Evolutionary conservation across 2,113 vertebrate genomes (phyloP), one percentile per base, ranked within the genome.

Genomic region (Pteronura brasiliensis): DNA sequence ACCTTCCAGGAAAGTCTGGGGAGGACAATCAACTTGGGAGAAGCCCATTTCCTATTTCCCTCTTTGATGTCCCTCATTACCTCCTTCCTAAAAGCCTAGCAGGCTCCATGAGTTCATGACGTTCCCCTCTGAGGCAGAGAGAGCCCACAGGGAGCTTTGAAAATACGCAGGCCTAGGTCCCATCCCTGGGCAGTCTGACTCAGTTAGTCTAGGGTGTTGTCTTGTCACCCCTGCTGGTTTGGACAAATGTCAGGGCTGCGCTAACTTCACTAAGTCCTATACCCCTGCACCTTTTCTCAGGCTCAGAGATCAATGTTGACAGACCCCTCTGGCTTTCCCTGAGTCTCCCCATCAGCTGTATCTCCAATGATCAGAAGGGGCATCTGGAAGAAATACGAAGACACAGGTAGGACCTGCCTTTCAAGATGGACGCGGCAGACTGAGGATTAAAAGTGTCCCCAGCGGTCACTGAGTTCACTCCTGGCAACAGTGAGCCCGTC

Each of bases 241-340:
- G 63, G 36, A 57, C 0, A 0, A 12, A 39, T 5, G 11, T 23
- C 2, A 0, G 29, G 21, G 65, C 10, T 27, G 34, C 39, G n/a
- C 1, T 4, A 17, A 15, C 20, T 11, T 20, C 7, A 36, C 59
- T 42, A 4, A 44, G 10, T 42, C 44, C 88, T 86, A 2, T 14
- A 92, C 42, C 34, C 72, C 65, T n/a, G n/a, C 14, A 21, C 34
- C 25, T 49, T 80, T 17, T 67, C 21, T 42, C 47, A 44, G 82
- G 39, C 71, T 39, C 92, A 59, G 80, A 76, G 72, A 18, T 52
- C 36, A 79, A 14, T 7, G 14, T 59, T 34, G 10, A 6, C 1
- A 6, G 20, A 44, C 15, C 4, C 11, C 39, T 71, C 42, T 21
- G 85, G 61, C 65, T 77, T 61, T 69, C 55, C 49, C 55, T 4